Conservation (phyloP, 2,888 invertebrate species). For the Cosmia pyralina region DNA sequence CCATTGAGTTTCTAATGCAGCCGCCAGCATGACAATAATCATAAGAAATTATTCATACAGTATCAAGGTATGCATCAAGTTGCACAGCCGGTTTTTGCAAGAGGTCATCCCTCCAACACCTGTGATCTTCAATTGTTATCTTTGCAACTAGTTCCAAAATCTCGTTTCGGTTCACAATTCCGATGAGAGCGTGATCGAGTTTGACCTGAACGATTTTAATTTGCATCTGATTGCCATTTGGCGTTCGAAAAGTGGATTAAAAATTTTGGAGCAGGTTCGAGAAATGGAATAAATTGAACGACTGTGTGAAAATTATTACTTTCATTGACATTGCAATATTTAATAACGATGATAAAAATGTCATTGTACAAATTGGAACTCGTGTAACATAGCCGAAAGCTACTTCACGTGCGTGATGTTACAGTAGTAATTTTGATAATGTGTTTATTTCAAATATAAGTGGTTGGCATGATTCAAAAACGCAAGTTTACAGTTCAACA, state of each 20-base stretch:
- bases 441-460: constrained; percentile 42
- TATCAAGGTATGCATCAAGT: constrained; percentile 55
- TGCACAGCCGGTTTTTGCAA: constrained; percentile 73
- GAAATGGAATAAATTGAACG: constrained; percentile 49
- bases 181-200: constrained; percentile 85
- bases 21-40: constrained; percentile 53
- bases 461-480: constrained; percentile 38
- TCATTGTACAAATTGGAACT: constrained; percentile 13
- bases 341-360: constrained; percentile 6
- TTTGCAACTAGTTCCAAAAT: constrained; percentile 77
- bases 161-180: constrained; percentile 78
- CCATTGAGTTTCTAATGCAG: constrained; percentile 58
- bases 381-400: constrained; percentile 11
- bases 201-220: constrained; percentile 77
- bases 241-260: constrained; percentile 53
- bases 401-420: constrained; percentile 24
- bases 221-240: constrained; percentile 76
- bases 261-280: constrained; percentile 51
- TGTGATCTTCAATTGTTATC: constrained; percentile 82
- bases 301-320: constrained; percentile 37
- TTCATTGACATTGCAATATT: not conserved
- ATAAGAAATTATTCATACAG: constrained; percentile 61
- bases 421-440: constrained; percentile 43
- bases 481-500: constrained; percentile 55
- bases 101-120: constrained; percentile 70